Conservation (phyloP, 1,140 invertebrate genomes). For the Ostrea denselamellosa region DNA sequence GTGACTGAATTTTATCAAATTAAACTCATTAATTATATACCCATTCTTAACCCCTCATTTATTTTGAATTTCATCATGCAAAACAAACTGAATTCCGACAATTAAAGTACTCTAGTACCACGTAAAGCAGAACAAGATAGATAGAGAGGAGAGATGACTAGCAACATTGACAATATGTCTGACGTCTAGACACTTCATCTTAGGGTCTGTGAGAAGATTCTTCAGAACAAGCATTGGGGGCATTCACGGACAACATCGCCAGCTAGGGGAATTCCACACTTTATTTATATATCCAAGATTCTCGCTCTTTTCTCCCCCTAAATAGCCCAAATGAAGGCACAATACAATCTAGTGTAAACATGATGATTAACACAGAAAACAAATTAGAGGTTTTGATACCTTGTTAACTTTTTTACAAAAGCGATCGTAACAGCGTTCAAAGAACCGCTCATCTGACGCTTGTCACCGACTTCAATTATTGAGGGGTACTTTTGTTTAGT, state of each 20-base stretch:
- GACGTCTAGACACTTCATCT: not conserved
- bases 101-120: no score
- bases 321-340: conserved; percentile 34
- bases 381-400: conserved; percentile 10
- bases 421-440: conserved; percentile 12
- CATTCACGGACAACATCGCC: conserved; percentile 31
- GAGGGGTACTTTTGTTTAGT: not conserved
- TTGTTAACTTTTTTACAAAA: conserved; percentile 30
- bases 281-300: conserved; percentile 32
- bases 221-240: not conserved
- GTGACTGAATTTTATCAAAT: no score
- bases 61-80: no score
- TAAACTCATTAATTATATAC: no score
- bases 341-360: conserved; percentile 36
- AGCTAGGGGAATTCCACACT: not conserved
- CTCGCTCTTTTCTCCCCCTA: not conserved
- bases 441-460: not conserved
- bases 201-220: not conserved
- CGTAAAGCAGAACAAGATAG: not conserved
- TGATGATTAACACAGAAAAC: conserved; percentile 17
- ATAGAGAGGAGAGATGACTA: not conserved
- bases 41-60: no score
- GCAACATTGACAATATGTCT: not conserved
- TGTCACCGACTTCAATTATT: not conserved
- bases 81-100: no score